Conservation (phyloP, 2,888 invertebrate genomes). For the Capitulum mitella region DNA sequence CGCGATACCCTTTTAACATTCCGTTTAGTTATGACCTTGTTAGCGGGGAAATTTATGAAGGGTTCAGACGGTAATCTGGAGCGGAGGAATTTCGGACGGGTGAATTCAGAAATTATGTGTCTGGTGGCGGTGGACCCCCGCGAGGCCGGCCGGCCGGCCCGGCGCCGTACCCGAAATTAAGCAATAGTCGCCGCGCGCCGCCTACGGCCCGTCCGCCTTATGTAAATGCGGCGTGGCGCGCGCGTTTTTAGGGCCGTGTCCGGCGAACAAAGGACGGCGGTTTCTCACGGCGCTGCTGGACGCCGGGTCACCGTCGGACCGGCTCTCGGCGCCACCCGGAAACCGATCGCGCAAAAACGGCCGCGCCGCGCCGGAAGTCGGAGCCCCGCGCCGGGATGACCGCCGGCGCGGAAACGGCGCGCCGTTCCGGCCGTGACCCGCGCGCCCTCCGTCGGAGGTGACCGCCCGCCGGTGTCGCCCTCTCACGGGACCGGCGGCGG, state of each 20-base stretch:
- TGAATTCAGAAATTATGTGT: neutral
- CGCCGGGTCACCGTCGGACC: neutral
- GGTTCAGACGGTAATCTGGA: neutral
- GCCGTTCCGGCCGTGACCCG: neutral
- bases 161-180: neutral
- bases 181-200: neutral
- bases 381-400: neutral
- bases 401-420: neutral
- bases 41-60: slow-evolving; percentile 9
- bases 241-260: neutral
- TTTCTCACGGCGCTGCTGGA: neutral
- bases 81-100: slow-evolving; percentile 15
- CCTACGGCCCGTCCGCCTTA: neutral
- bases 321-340: neutral
- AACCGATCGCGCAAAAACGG: neutral
- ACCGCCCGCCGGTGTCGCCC: neutral
- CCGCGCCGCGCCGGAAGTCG: neutral
- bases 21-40: slow-evolving; percentile 8
- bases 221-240: neutral
- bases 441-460: too few relatives aligned
- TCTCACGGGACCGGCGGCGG: neutral
- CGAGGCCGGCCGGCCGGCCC: neutral
- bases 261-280: neutral
- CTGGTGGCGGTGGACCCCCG: too few relatives aligned
- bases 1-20: slow-evolving; percentile 19